Percentiles rank a stretch among this genome's conserved stretches.
Evolutionary conservation across 1,140 invertebrate genomes (phyloP).

Genomic region (Ceratina japonica): DNA sequence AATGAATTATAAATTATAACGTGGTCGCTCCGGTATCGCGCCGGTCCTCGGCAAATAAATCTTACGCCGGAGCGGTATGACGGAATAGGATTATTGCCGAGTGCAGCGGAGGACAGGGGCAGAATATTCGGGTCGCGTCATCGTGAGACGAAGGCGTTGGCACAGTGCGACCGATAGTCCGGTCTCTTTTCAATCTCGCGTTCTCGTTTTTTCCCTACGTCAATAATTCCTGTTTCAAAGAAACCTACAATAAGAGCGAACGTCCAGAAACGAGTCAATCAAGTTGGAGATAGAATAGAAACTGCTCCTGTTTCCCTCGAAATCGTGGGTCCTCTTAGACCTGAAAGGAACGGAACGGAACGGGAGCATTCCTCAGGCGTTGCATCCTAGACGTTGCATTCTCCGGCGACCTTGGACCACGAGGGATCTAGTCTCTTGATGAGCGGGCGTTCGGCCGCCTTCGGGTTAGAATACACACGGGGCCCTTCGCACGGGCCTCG

Average conservation of each 20-base stretch:
- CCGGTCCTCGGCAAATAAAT: constrained; percentile 9
- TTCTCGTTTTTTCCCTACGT: constrained; percentile 59
- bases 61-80: constrained; percentile 38
- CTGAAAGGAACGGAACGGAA: not conserved
- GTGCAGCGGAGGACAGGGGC: constrained; percentile 37
- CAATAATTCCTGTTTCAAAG: constrained; percentile 10
- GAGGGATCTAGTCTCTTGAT: constrained; percentile 21
- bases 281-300: not conserved
- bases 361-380: not conserved
- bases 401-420: constrained; percentile 13
- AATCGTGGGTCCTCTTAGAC: not conserved
- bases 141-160: constrained; percentile 44
- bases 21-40: not conserved
- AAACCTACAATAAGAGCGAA: not conserved
- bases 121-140: constrained; percentile 31
- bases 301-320: not conserved
- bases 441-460: constrained; percentile 13
- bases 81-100: constrained; percentile 42
- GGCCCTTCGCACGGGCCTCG: constrained; percentile 67
- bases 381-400: constrained; percentile 31
- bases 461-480: constrained; percentile 26
- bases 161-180: constrained; percentile 66
- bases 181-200: constrained; percentile 60
- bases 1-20: constrained; percentile 62
- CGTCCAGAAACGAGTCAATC: constrained; percentile 7